phyloP scores from a whole-genome alignment of 2,888 invertebrate genomes.

The Odontocolon sp. region DNA sequence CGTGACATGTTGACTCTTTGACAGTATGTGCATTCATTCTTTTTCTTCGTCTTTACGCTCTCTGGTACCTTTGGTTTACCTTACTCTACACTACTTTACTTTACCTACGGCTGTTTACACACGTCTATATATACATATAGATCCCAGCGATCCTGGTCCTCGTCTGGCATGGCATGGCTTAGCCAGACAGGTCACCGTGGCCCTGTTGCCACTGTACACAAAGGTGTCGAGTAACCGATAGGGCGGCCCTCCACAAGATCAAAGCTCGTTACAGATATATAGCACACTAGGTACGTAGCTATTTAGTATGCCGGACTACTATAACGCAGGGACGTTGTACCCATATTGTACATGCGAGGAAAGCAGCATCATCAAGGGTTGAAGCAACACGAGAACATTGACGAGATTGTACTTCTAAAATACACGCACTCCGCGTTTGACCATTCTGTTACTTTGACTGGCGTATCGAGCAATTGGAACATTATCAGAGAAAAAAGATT shows the following conservation, averaged over 20 bases:
- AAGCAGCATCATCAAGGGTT: constrained; percentile 3
- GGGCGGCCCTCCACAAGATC: constrained; percentile 67
- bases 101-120: constrained; percentile 66
- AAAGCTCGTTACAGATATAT: constrained; percentile 69
- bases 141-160: constrained; percentile 23
- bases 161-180: constrained; percentile 36
- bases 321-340: constrained; percentile 25
- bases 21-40: no score
- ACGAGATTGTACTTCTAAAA: no score
- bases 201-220: constrained; percentile 65
- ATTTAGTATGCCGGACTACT: constrained; percentile 1
- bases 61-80: constrained; percentile 56
- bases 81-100: constrained; percentile 48
- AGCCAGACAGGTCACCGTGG: constrained; percentile 33
- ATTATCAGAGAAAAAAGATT: no score
- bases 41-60: no score
- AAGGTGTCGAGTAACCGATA: constrained; percentile 73
- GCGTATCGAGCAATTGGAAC: no score
- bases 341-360: constrained; percentile 28
- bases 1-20: constrained; percentile 50
- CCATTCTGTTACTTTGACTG: no score
- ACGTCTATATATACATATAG: constrained; percentile 46
- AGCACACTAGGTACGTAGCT: background rate
- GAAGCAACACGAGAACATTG: no score
- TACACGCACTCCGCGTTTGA: no score